Percentiles rank a stretch among this genome's conserved stretches.
Evolutionary conservation across 2,113 vertebrate species (phyloP).

Genomic region (Cromileptes altivelis): DNA sequence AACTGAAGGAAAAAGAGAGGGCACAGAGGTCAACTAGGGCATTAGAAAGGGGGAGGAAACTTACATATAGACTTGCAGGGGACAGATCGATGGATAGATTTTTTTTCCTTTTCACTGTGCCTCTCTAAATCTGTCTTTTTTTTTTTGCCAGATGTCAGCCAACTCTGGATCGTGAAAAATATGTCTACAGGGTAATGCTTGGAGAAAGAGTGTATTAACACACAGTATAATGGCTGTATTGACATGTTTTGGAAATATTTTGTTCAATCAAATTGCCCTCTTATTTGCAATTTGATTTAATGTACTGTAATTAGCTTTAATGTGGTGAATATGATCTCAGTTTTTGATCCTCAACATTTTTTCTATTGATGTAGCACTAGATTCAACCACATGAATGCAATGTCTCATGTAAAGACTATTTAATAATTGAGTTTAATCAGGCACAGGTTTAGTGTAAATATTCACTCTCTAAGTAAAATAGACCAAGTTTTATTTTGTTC

Average conservation of each 20-base stretch:
- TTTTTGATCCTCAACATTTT: not conserved
- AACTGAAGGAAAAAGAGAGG: constrained; percentile 77
- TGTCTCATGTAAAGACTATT: not conserved
- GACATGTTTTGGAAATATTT: not conserved
- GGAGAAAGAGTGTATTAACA: not conserved
- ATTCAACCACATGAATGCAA: not conserved
- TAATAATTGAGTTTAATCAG: not conserved
- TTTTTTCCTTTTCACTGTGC: constrained; percentile 34
- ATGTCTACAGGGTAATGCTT: not conserved
- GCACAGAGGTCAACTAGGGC: constrained; percentile 72
- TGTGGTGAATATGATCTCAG: not conserved
- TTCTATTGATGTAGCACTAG: not conserved
- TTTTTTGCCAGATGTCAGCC: constrained; percentile 74
- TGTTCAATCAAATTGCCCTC: not conserved
- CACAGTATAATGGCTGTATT: not conserved
- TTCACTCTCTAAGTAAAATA: constrained; percentile 2
- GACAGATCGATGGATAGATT: constrained; percentile 79
- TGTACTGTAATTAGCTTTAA: not conserved
- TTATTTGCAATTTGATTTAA: not conserved
- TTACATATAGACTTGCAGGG: constrained; percentile 58
- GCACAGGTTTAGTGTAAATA: not conserved
- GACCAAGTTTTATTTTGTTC: constrained; percentile 12
- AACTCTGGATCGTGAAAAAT: constrained; percentile 31
- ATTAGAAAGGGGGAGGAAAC: constrained; percentile 69
- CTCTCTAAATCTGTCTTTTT: constrained; percentile 33